Evolutionary conservation across 2,888 invertebrate species (phyloP), one percentile per base, ranked within the genome.

Genomic region (Allygus modestus): DNA sequence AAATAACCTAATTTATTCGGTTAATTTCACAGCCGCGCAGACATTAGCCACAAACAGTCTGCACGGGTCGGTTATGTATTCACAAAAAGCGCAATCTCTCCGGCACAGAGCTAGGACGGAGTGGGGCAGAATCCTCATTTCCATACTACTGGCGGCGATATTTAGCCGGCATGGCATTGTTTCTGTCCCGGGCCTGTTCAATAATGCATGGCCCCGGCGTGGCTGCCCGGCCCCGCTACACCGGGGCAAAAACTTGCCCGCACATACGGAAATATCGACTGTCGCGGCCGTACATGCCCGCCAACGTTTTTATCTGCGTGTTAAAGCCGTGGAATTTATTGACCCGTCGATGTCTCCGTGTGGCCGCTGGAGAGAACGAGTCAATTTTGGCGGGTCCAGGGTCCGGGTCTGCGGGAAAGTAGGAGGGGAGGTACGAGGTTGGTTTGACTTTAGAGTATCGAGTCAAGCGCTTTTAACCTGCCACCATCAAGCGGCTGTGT

Each of bases 131-230:
- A 41, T 15, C n/a, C 41, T 73, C 73, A 73, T 73, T 73, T 73
- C 37, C 73, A 73, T 73, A 73, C 41, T 73, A 43, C 73, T 73
- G 73, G 73, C 73, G 73, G 73, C 73, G 73, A 41, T 73, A 20
- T 73, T 73, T 73, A 73, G 73, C 37, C 37, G 73, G 73, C 73
- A 9, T 73, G 37, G 41, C 73, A 73, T 73, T 73, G 73, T 73
- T 73, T 73, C 73, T 43, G 23, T 33, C 37, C 43, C 73, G 41
- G 73, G 73, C 41, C 77, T 77, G 77, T 77, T 77, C 77, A 43
- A 77, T 77, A 77, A 77, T 77, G 77, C 77, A 77, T 77, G 77
- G 7, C 73, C 75, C 23, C 43, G 20, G 43, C 75, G 23, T 5
- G 11, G 26, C 23, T 26, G n/a, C 17, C 33, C 69, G 69, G 69